Percentiles rank a stretch among this genome's conserved stretches.
These are phyloP conservation scores for Parnassius apollo DNA, from an alignment of 2,888 invertebrate species.

Conservation along the genomic window DNA sequence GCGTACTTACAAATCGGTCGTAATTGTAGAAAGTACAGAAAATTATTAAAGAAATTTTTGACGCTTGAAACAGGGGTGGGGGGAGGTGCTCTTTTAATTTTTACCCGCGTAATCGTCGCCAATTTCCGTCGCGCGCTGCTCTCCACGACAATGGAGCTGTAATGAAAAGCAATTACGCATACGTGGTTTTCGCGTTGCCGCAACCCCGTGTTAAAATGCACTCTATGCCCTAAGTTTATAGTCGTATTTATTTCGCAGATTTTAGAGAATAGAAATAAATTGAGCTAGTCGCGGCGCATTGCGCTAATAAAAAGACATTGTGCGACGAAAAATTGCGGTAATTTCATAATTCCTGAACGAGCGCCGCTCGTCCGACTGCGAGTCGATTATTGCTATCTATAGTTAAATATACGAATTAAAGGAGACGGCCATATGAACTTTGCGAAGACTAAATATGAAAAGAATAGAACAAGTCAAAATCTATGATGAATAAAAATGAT, in stretches of 20 bases:
- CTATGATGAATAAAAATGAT: too few species aligned
- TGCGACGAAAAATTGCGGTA: conserved; percentile 67
- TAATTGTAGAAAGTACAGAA: too few species aligned
- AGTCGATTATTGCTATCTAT: not conserved
- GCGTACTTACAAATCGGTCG: too few species aligned
- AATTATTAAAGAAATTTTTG: not conserved
- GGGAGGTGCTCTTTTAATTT: conserved; percentile 62
- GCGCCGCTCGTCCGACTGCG: conserved; percentile 30
- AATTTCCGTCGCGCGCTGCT: conserved; percentile 64
- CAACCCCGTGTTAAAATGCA: conserved; percentile 32
- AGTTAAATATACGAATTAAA: too few species aligned
- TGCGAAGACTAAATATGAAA: too few species aligned
- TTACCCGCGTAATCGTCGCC: conserved; percentile 76
- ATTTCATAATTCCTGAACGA: conserved; percentile 71
- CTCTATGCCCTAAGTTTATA: conserved; percentile 34
- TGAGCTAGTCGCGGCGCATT: conserved; percentile 61
- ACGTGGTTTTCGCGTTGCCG: conserved; percentile 66
- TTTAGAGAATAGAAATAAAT: conserved; percentile 71
- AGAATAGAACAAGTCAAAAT: too few species aligned
- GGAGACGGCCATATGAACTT: too few species aligned
- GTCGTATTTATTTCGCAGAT: conserved; percentile 19
- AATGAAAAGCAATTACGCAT: conserved; percentile 80
- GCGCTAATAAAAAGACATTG: conserved; percentile 77
- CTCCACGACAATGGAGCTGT: conserved; percentile 53
- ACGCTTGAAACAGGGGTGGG: conserved; percentile 19